Base-by-base conservation (phyloP, 1,140 invertebrate genomes). In the Eumaeus atala region DNA sequence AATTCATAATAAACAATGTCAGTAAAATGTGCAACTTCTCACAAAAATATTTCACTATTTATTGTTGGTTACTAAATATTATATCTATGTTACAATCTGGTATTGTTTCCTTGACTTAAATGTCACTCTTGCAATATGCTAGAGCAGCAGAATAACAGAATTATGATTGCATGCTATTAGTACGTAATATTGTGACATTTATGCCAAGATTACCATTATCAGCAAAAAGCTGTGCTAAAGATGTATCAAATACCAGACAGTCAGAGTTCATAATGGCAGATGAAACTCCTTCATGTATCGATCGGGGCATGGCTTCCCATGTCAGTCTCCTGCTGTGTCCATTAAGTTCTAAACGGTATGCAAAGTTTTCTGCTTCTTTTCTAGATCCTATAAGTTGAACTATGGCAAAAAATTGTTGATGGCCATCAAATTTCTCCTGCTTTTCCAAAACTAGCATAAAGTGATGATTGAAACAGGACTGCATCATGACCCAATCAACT, bases 401-500 rank as follows among this genome's bases (percentile, higher is more conserved):
- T 72, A 99, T 98, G 6, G 98, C 98, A 90, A 99, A 99, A 87
- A 99, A 99, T 87, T 98, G 97, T 70, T 99, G 97, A 79, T 98
- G 95, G 8, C 96, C 97, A 89, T 98, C 96, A 78, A 93, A 97
- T 80, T 98, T 98, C 73, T 98, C 98, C 88, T 99, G 98, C 86
- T 99, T 99, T 87, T 99, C 98, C 21, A 99, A 89, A 12, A 99
- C 97, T 55, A 99, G 90, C 98, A 99, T 99, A 81, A 99, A 99
- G 87, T 99, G 95, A 78, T 98, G 96, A 53, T 96, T 96, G 85
- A 99, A 99, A 88, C 98, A 99, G 9, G 96, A 98, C 82, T 99
- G 98, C 97, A 99, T 99, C 98, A 99, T 99, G 0, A 99, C 98
- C 98, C 98, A 99, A 82, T 99, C 98, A 1, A 99, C 98, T 54